phyloP scores from a whole-genome alignment of 2,888 invertebrate genomes.

The Metalampra italica region DNA sequence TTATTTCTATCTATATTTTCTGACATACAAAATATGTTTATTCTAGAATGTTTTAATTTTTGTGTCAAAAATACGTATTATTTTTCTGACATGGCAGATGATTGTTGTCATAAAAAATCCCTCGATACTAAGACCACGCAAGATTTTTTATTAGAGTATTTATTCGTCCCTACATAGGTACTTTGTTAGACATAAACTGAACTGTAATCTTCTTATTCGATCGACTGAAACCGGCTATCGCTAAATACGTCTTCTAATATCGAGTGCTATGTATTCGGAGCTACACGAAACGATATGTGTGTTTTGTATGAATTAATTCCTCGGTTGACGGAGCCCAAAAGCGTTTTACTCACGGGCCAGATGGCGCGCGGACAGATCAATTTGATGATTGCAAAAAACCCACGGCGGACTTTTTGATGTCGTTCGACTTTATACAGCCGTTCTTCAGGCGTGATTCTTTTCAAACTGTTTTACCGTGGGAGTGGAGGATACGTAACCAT shows the following conservation, averaged over 20 bases:
- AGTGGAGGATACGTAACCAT: constrained; percentile 13
- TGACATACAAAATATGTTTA: too few relatives aligned
- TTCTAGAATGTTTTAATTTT: too few relatives aligned
- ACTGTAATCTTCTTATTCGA: too few relatives aligned
- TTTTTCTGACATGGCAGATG: too few relatives aligned
- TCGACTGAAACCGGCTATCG: too few relatives aligned
- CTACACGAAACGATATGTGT: constrained; percentile 50
- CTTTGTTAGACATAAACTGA: too few relatives aligned
- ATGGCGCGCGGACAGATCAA: constrained; percentile 75
- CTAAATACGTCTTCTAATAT: constrained; percentile 14
- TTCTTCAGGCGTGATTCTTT: constrained; percentile 39
- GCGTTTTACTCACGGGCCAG: constrained; percentile 75
- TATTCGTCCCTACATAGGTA: too few relatives aligned
- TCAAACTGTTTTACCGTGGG: constrained; percentile 28
- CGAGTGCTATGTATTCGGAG: constrained; percentile 29
- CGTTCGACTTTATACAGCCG: constrained; percentile 35
- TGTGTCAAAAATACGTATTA: too few relatives aligned
- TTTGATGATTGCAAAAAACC: constrained; percentile 76
- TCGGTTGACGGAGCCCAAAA: constrained; percentile 67
- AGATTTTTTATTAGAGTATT: too few relatives aligned
- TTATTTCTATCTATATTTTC: too few relatives aligned
- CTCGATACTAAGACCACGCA: too few relatives aligned
- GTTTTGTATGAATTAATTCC: constrained; percentile 77
- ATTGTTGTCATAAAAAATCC: too few relatives aligned
- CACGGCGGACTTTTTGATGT: constrained; percentile 68